These are phyloP conservation scores for Datnioides undecimradiatus DNA, from an alignment of 2,113 vertebrate genomes.

Conservation along the genomic window DNA sequence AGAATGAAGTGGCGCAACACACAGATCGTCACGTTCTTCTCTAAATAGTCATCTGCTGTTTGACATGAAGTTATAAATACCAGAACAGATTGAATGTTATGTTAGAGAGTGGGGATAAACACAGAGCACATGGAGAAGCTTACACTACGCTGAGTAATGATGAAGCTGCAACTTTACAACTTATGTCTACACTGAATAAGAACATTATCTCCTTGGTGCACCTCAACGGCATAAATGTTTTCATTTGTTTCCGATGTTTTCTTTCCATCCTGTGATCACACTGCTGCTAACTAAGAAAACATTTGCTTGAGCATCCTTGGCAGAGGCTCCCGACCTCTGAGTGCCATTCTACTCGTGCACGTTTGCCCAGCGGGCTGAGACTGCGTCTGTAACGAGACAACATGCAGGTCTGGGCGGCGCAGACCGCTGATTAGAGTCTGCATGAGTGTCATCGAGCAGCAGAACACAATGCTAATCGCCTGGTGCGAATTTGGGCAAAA, in stretches of 20 bases:
- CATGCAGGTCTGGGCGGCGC: slow-evolving; percentile 15
- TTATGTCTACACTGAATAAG: background rate
- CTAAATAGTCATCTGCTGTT: background rate
- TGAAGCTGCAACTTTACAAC: background rate
- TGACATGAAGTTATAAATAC: background rate
- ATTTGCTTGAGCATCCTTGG: background rate
- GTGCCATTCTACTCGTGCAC: background rate
- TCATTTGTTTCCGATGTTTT: background rate
- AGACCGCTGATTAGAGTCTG: slow-evolving; percentile 7
- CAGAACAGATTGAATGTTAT: background rate
- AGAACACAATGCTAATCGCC: background rate
- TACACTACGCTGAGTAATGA: background rate
- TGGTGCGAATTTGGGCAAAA: background rate
- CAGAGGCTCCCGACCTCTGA: background rate
- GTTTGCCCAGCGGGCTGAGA: slow-evolving; percentile 11
- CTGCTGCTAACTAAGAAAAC: background rate
- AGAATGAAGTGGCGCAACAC: background rate
- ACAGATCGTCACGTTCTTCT: background rate
- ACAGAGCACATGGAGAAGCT: background rate
- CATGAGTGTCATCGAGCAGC: background rate
- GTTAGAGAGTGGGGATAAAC: background rate
- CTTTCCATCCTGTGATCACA: background rate
- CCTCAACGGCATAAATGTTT: background rate
- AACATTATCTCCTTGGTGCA: background rate
- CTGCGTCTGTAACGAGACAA: slow-evolving; percentile 7